These are phyloP conservation scores for Rhingia rostrata DNA, from an alignment of 2,888 invertebrate genomes.

Conservation along the genomic window DNA sequence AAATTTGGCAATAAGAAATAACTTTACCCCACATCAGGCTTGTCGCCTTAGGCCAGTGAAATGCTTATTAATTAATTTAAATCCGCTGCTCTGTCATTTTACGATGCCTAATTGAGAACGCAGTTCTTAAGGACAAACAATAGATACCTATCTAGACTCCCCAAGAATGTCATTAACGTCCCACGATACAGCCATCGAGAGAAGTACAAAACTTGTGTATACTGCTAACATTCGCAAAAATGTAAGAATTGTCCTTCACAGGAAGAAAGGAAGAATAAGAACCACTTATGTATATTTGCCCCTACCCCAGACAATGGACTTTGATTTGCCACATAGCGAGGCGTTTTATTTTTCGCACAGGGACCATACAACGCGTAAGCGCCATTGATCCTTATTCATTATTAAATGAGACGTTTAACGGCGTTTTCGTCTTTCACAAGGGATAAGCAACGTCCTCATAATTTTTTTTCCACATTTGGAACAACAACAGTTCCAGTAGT, in stretches of 20 bases:
- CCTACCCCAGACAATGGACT: not conserved
- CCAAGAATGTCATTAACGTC: constrained; percentile 9
- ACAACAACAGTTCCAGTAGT: not conserved
- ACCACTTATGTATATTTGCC: not conserved
- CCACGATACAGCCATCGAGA: not conserved
- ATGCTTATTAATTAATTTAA: constrained; percentile 10
- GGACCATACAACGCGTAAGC: constrained; percentile 10
- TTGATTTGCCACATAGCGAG: not conserved
- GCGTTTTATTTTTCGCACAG: not conserved
- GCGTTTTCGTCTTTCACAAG: constrained; percentile 15
- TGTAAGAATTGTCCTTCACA: not conserved
- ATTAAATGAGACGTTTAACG: constrained; percentile 44
- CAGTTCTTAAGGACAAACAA: not conserved
- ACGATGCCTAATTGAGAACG: constrained; percentile 16
- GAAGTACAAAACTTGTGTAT: not conserved
- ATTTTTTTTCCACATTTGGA: not conserved
- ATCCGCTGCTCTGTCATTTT: not conserved
- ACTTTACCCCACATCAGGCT: not conserved
- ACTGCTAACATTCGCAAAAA: constrained; percentile 9
- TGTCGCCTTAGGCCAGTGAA: not conserved
- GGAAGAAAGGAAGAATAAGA: not conserved
- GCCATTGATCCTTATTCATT: constrained; percentile 41
- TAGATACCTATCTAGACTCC: not conserved
- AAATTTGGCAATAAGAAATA: not conserved
- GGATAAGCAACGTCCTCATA: constrained; percentile 4